A percentile compares a stretch with the other conserved stretches of the same genome.
These are phyloP conservation scores for Illadopsis cleaveri DNA, from an alignment of 2,113 vertebrate species.

Conservation along the genomic window DNA sequence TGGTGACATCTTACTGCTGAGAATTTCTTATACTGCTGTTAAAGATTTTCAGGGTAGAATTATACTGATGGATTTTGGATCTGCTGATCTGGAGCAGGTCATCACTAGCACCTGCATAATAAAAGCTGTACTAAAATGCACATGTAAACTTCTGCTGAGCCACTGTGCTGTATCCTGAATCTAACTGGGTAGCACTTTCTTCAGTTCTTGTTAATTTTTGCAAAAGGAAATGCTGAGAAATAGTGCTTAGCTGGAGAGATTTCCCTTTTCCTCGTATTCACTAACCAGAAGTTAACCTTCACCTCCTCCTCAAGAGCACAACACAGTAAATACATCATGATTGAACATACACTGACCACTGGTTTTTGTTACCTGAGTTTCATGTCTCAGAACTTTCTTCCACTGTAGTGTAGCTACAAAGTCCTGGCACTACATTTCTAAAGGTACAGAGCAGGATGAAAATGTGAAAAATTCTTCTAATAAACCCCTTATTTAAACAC, in stretches of 20 bases:
- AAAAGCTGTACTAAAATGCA: neutral
- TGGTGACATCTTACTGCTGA: too few relatives aligned
- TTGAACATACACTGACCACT: neutral
- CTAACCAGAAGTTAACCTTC: neutral
- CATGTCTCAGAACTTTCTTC: neutral
- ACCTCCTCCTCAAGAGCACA: neutral
- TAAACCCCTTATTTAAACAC: neutral
- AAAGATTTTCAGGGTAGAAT: neutral
- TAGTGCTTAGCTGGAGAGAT: neutral
- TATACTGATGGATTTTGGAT: neutral
- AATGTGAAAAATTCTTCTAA: neutral
- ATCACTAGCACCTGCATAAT: rapidly evolving
- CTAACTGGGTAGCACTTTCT: neutral
- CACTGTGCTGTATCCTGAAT: neutral
- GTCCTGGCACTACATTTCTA: neutral
- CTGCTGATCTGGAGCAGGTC: too few relatives aligned
- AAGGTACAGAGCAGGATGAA: neutral
- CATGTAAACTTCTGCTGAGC: neutral
- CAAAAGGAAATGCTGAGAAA: neutral
- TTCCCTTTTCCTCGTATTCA: neutral
- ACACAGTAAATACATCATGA: neutral
- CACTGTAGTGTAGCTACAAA: neutral
- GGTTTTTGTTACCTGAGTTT: neutral
- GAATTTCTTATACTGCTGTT: neutral
- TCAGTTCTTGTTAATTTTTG: neutral